Conservation (phyloP, 1,140 invertebrate species). For the Euwallacea fornicatus region DNA sequence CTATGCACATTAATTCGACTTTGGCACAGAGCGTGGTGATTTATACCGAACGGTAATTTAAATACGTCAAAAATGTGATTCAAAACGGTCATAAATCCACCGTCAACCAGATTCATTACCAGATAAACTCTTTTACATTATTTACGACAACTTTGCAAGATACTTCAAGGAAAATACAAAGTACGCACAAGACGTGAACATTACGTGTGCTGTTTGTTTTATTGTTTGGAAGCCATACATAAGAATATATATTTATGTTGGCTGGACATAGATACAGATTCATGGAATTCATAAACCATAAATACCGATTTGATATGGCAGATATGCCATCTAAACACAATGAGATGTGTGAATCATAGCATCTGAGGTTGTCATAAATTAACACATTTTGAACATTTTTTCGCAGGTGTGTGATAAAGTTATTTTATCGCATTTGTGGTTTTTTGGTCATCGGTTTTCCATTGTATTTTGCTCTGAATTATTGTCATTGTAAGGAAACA, state of each 20-base stretch:
- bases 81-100: constrained; percentile 25
- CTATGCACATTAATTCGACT: constrained; percentile 3
- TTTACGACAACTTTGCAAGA: constrained; percentile 30
- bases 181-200: constrained; percentile 6
- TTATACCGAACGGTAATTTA: constrained; percentile 32
- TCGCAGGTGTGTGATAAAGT: background rate
- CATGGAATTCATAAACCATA: background rate
- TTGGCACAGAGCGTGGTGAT: constrained; percentile 14
- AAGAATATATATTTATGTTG: background rate
- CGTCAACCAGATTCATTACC: constrained; percentile 34
- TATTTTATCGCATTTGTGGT: background rate
- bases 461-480: too few relatives aligned
- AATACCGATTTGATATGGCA: background rate
- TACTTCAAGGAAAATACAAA: constrained; percentile 24
- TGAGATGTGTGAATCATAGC: too few relatives aligned
- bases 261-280: background rate
- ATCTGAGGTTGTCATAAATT: too few relatives aligned
- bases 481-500: too few relatives aligned
- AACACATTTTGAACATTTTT: too few relatives aligned
- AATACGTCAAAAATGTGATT: constrained; percentile 35
- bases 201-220: background rate
- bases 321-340: too few relatives aligned
- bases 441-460: background rate
- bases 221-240: background rate
- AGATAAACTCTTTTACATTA: constrained; percentile 37